Evolutionary conservation across 2,888 invertebrate genomes (phyloP), one percentile per base, ranked within the genome.

Genomic region (Amiota communis): DNA sequence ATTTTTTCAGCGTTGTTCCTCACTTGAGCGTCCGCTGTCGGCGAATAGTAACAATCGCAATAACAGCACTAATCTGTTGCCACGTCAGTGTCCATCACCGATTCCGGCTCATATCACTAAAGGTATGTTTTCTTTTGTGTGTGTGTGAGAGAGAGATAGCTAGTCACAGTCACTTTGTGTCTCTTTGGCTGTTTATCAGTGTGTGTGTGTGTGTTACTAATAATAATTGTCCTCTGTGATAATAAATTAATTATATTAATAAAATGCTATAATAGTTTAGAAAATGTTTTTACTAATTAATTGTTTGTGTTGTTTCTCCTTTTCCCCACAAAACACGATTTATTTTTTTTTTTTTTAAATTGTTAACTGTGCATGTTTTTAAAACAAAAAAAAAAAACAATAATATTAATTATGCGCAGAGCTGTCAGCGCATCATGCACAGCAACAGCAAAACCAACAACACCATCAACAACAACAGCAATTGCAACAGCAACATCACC

Each of bases 61-160:
- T 79, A 86, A 86, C 75, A 84, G 86, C 72, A 81, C 84, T 57
- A 88, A 85, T 78, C 75, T 89, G 86, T 89, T 80, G 90, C 92
- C 89, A 90, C 92, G 77, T 88, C 92, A 90, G 90, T 92, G 94
- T 83, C 94, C 94, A 2, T 93, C 93, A 9, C 93, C 93, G 1
- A 90, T 95, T 84, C 95, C 95, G 76, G 93, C 94, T 76, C 95
- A 95, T 88, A 92, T 95, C 80, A 93, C 94, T 81, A 95, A 95
- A 93, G 93, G 93, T 93, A 88, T 76, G 75, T 15, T 23, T 51
- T 9, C 20, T 8, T n/a, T 9, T 15, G 47, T n/a, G 46, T n/a
- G n/a, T n/a, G n/a, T n/a, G n/a, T n/a, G n/a, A n/a, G n/a, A n/a
- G n/a, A n/a, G n/a, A n/a, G n/a, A n/a, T n/a, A 13, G 57, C 11